A percentile compares a stretch with the other conserved stretches of the same genome.
phyloP scores from a whole-genome alignment of 2,113 vertebrate genomes.

The Tretioscincus oriximinensis region DNA sequence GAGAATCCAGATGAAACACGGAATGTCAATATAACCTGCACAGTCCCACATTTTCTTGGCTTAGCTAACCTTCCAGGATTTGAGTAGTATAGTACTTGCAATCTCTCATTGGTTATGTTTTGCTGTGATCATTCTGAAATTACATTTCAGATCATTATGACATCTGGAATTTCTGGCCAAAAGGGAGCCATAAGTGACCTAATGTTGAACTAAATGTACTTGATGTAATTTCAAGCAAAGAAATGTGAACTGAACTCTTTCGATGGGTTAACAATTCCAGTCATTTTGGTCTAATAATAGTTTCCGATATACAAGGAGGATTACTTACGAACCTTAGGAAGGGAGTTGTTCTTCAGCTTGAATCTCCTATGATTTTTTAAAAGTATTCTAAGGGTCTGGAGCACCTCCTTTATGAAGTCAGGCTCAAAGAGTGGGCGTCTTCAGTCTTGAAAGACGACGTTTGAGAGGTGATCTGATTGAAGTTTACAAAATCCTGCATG shows the following conservation, averaged over 20 bases:
- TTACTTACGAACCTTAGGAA: background rate
- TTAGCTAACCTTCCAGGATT: constrained; percentile 41
- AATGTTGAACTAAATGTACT: constrained; percentile 21
- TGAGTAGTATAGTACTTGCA: constrained; percentile 41
- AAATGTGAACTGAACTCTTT: background rate
- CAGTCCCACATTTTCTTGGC: constrained; percentile 36
- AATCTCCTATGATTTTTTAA: background rate
- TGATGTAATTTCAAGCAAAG: constrained; percentile 35
- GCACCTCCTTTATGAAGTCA: background rate
- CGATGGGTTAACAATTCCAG: background rate
- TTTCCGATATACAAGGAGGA: background rate
- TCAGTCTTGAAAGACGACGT: no score
- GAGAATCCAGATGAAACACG: constrained; percentile 45
- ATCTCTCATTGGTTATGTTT: constrained; percentile 7
- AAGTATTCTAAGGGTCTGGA: no score
- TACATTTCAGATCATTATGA: constrained; percentile 28
- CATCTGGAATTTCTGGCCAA: constrained; percentile 43
- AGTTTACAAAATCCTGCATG: no score
- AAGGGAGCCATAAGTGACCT: constrained; percentile 16
- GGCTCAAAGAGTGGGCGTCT: no score
- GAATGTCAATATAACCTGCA: constrained; percentile 32
- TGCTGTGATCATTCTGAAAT: constrained; percentile 33
- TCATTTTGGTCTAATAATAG: background rate
- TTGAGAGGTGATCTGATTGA: no score
- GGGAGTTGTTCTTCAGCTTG: background rate